Evolutionary conservation across 2,113 vertebrate species (phyloP), one percentile per base, ranked within the genome.

Genomic region (Albula goreensis): DNA sequence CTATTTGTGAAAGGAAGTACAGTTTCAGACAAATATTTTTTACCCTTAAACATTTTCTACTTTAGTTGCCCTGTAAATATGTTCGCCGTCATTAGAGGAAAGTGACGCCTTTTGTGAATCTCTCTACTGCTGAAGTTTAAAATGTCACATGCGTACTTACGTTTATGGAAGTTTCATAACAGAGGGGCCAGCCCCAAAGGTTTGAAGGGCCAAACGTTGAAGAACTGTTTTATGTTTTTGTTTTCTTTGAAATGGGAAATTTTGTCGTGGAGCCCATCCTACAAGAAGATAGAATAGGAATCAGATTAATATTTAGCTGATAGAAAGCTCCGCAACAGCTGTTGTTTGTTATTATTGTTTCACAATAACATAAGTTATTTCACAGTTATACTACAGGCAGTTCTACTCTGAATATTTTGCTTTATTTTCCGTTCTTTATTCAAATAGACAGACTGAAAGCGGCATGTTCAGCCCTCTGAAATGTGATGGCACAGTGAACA

Each of bases 1-100:
- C 13, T 78, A 78, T 84, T 83, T 83, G 50, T 56, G 52, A 80
- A 74, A 74, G n/a, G 78, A 80, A 66, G 49, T 74, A 52, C 77
- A n/a, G 50, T 52, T 78, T 41, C 78, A 85, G 53, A 31, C 56
- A 50, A 49, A 17, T 15, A 80, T 49, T 66, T 80, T 85, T 48
- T 49, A 79, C 49, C 78, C 19, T 50, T 79, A 17, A 12, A 50
- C 50, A 50, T 48, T 79, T 79, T 79, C 78, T 79, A 79, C 48
- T 79, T 48, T 5, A 48, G 13, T 15, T 49, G 78, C 31, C 78
- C 41, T 79, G 78, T 49, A 79, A 79, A 79, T 79, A 50, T 79
- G 31, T 79, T 79, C 41, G 3, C 4, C 31, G n/a, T 50, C 48
- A 79, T 17, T 79, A 48, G 22, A 49, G 78, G 50, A 79, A 17